Conservation (phyloP, 2,113 vertebrate genomes). For the Hippocampus mohnikei region DNA sequence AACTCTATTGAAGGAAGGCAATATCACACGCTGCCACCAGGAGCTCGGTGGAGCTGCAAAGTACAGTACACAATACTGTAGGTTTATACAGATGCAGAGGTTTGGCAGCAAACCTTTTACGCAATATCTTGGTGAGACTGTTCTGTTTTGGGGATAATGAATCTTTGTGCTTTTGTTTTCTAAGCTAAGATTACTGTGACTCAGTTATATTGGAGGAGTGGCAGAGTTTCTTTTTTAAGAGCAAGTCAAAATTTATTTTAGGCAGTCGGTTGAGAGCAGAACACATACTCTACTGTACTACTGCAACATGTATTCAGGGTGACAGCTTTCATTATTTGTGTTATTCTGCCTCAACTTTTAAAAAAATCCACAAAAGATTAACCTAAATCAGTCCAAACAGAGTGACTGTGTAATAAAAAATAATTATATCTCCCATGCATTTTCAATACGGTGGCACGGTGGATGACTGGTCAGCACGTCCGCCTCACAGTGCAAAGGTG, state of each 20-base stretch:
- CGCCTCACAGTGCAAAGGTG: too few species aligned
- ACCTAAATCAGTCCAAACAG: slow-evolving; percentile 9
- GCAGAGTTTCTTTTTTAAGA: slow-evolving; percentile 12
- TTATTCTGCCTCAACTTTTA: neutral
- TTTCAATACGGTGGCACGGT: neutral
- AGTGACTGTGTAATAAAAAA: neutral
- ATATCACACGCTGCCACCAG: slow-evolving; percentile 54
- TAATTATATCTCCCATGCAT: neutral
- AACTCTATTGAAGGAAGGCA: neutral
- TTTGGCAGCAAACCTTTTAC: slow-evolving; percentile 11
- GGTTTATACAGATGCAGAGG: slow-evolving; percentile 7
- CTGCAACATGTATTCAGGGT: slow-evolving; percentile 1
- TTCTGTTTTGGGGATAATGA: slow-evolving; percentile 4
- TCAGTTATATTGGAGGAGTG: slow-evolving; percentile 1
- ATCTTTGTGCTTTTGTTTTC: slow-evolving; percentile 9
- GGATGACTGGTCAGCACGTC: too few species aligned
- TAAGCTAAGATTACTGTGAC: slow-evolving; percentile 7
- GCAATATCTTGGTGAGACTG: slow-evolving; percentile 1
- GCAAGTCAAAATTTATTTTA: slow-evolving; percentile 8
- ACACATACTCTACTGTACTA: slow-evolving; percentile 3
- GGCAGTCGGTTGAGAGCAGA: slow-evolving; percentile 1
- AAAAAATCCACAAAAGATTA: neutral
- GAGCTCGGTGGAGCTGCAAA: slow-evolving; percentile 47
- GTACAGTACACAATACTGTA: slow-evolving; percentile 10
- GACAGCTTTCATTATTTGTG: slow-evolving; percentile 8